Evolutionary conservation across 2,113 vertebrate genomes (phyloP).

Genomic region (Nothobranchius kuhntae): DNA sequence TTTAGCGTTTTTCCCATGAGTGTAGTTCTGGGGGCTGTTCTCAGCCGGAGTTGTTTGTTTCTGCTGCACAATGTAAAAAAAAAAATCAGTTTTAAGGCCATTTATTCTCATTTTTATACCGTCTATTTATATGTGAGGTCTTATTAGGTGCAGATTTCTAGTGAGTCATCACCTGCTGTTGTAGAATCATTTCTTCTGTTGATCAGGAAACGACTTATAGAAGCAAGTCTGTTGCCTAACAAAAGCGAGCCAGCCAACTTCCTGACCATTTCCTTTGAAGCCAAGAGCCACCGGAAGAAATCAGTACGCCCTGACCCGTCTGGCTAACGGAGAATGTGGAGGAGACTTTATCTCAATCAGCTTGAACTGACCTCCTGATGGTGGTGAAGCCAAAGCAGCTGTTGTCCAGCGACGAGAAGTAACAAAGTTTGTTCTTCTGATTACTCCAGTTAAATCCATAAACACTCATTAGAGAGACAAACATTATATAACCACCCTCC

Average conservation of each 20-base stretch:
- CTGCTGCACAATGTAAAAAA: too few relatives aligned
- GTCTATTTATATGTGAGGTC: not conserved
- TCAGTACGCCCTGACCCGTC: slow-evolving; percentile 44
- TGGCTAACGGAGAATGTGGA: slow-evolving; percentile 24
- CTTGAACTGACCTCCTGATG: slow-evolving; percentile 22
- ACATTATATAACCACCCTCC: not conserved
- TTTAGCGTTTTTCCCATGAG: not conserved
- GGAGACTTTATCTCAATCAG: slow-evolving; percentile 56
- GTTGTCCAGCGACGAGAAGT: slow-evolving; percentile 12
- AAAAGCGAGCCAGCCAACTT: slow-evolving; percentile 51
- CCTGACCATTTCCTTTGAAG: slow-evolving; percentile 63
- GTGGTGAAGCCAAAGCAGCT: slow-evolving; percentile 48
- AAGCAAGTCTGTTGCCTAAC: slow-evolving; percentile 45
- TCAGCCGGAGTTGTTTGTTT: not conserved
- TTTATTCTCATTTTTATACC: not conserved
- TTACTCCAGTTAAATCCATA: slow-evolving; percentile 2
- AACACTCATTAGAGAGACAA: not conserved
- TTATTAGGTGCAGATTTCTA: slow-evolving; percentile 1
- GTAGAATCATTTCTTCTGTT: slow-evolving; percentile 23
- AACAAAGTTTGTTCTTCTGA: too few relatives aligned
- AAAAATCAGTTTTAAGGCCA: too few relatives aligned
- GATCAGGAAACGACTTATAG: slow-evolving; percentile 66
- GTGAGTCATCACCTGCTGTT: not conserved
- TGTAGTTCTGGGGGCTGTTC: not conserved
- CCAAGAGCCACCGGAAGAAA: slow-evolving; percentile 41